Base-by-base conservation (phyloP, 2,888 invertebrate species). In the Erebia aethiops region DNA sequence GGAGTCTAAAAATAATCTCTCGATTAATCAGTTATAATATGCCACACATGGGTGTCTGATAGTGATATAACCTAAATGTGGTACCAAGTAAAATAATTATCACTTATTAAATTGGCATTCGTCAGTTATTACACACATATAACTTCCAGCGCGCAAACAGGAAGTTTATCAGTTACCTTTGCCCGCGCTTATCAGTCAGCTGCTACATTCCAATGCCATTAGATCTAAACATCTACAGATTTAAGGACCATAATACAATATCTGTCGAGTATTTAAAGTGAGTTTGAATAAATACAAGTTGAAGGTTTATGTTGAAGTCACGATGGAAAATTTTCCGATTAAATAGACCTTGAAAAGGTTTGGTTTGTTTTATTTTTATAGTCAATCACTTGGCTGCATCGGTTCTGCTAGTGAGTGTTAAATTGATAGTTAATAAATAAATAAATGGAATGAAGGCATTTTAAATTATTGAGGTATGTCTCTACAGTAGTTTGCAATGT, bases 131-230 rank as follows among this genome's bases (percentile, higher is more conserved):
- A 16, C 8, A 16, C 41, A 62, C 21, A 46, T 16, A 11, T n/a
- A 21, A 62, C 46, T n/a, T 43, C 21, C 35, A n/a, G 52, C n/a
- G 41, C 35, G n/a, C 52, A 78, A 84, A 80, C 84, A 84, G 82
- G 84, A 84, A 83, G 76, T 56, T 78, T 77, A 68, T 73, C 71
- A 51, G 58, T 73, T 69, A 81, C 80, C 82, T 83, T 79, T 81
- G 80, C 77, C 76, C 81, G 76, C 26, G 71, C 72, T 69, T 83
- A 83, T 81, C 66, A 10, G 21, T 16, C 4, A 35, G 35, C 35
- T 35, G 18, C 18, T 18, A 14, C 21, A 46, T 21, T 21, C 13
- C 18, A 7, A 49, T 21, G 21, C 21, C 14, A 49, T 49, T 62
- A 21, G 14, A 62, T 21, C 49, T 49, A 49, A 62, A 1, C 62